Percentiles rank a stretch among this genome's conserved stretches.
Conservation (phyloP, 37 sponge, comb jelly and placozoan genomes). For the Ephydatia muelleri region DNA sequence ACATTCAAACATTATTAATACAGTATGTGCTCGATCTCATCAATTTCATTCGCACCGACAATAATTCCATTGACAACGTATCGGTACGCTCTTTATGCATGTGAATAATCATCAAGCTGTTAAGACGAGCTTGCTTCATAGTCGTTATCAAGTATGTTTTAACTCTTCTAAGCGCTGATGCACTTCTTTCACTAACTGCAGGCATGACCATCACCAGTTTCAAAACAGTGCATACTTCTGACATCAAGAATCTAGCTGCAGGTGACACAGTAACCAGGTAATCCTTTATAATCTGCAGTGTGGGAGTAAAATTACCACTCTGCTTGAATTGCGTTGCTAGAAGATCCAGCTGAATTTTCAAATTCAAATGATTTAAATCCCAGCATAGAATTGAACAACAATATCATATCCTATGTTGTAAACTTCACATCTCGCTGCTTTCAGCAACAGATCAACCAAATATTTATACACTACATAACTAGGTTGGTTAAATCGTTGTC, state of each 20-base stretch:
- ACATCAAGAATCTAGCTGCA: slow-evolving; percentile 17
- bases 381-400: slow-evolving; percentile 25
- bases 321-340: neutral
- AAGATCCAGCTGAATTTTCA: too few species aligned
- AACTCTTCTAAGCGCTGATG: slow-evolving; percentile 45
- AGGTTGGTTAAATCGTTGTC: slow-evolving; percentile 23
- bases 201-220: too few species aligned
- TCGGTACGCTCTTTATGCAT: slow-evolving; percentile 44
- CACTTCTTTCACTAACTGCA: too few species aligned
- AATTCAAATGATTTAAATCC: slow-evolving; percentile 9
- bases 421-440: too few species aligned
- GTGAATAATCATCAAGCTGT: slow-evolving; percentile 51
- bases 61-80: too few species aligned
- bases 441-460: too few species aligned
- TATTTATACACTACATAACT: slow-evolving; percentile 15
- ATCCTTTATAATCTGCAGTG: slow-evolving; percentile 5
- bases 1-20: too few species aligned
- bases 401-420: neutral
- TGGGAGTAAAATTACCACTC: neutral
- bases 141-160: slow-evolving; percentile 52
- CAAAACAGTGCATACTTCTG: too few species aligned
- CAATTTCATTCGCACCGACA: too few species aligned
- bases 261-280: slow-evolving; percentile 19
- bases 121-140: slow-evolving; percentile 48
- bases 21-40: too few species aligned